Conservation (phyloP, 2,888 invertebrate species). For the Oscheius sp. region DNA sequence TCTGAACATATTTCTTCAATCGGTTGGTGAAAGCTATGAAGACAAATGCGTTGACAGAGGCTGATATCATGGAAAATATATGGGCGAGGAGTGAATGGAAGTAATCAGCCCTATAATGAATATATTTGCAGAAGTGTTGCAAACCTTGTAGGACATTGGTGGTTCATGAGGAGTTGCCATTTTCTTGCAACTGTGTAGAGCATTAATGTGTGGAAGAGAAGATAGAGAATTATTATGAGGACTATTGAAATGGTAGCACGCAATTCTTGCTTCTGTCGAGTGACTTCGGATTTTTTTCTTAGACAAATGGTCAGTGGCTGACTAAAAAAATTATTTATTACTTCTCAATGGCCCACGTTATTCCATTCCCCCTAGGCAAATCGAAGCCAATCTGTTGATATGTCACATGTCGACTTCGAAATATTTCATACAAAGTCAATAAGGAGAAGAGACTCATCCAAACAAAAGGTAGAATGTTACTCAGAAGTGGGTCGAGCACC, state of each 20-base stretch:
- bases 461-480: conserved; percentile 65
- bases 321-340: conserved; percentile 26
- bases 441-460: conserved; percentile 67
- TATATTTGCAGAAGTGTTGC: neutral
- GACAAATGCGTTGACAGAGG: conserved; percentile 69
- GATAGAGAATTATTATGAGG: conserved; percentile 66
- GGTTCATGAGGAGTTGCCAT: conserved; percentile 64
- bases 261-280: conserved; percentile 64
- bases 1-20: conserved; percentile 60
- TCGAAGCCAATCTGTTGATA: conserved; percentile 52
- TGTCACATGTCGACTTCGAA: conserved; percentile 58
- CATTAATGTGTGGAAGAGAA: conserved; percentile 65
- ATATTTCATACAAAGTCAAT: conserved; percentile 65
- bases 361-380: conserved; percentile 37
- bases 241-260: conserved; percentile 63
- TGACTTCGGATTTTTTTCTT: conserved; percentile 55
- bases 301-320: conserved; percentile 54
- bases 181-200: conserved; percentile 64
- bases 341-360: conserved; percentile 34
- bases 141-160: conserved; percentile 64
- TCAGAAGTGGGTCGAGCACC: conserved; percentile 64
- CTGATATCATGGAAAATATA: conserved; percentile 67
- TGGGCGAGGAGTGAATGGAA: conserved; percentile 64
- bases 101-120: conserved; percentile 60
- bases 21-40: conserved; percentile 69